These are phyloP conservation scores for Peromyscus maniculatus DNA, from an alignment of 2,113 vertebrate species.

Conservation along the genomic window DNA sequence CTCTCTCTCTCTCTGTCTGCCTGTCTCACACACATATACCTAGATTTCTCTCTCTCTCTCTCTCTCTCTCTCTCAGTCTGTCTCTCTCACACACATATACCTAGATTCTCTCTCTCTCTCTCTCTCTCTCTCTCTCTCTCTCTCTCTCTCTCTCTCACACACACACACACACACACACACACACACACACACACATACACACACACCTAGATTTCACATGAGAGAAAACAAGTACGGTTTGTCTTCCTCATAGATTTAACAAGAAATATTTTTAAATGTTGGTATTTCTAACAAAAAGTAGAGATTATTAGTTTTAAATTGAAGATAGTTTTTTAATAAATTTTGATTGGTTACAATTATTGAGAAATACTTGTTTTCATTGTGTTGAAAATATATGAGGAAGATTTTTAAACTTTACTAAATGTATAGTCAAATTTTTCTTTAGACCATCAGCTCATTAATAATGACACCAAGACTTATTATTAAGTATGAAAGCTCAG, in stretches of 20 bases:
- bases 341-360: neutral
- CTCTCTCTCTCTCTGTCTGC: neutral
- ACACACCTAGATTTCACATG: neutral
- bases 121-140: too few relatives aligned
- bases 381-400: neutral
- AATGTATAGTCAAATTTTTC: too few relatives aligned
- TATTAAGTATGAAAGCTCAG: too few relatives aligned
- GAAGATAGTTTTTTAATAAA: neutral
- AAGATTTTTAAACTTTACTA: neutral
- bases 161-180: neutral
- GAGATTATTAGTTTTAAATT: neutral
- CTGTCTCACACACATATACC: neutral
- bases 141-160: neutral
- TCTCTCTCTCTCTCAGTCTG: neutral
- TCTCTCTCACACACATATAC: neutral
- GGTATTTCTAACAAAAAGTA: neutral
- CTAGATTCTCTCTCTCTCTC: neutral
- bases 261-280: neutral
- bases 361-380: neutral
- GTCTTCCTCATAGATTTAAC: neutral
- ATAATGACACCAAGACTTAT: too few relatives aligned
- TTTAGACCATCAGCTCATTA: too few relatives aligned
- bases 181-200: neutral
- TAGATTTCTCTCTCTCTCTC: neutral
- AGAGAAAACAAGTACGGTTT: neutral